Percentiles rank a stretch among this genome's conserved stretches.
Evolutionary conservation across 1,140 invertebrate genomes (phyloP).

Genomic region (Caerostris darwini): DNA sequence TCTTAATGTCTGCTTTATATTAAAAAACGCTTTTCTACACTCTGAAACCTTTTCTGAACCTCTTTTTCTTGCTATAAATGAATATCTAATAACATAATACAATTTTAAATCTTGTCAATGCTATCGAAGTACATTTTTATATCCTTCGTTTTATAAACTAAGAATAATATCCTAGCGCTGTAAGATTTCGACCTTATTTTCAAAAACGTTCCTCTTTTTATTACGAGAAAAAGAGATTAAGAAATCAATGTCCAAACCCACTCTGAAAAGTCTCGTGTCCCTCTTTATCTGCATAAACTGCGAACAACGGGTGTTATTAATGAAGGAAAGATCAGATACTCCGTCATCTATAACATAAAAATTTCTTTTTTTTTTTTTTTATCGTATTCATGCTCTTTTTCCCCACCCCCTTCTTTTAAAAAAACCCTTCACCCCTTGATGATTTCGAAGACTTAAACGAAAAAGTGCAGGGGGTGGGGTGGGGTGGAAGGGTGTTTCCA

Average conservation of each 20-base stretch:
- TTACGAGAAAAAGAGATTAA: not conserved
- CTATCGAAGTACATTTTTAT: too few relatives aligned
- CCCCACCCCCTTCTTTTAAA: not conserved
- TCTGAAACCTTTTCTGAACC: too few relatives aligned
- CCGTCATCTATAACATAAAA: not conserved
- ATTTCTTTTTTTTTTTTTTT: not conserved
- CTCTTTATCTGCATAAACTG: not conserved
- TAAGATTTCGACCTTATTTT: not conserved
- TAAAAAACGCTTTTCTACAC: too few relatives aligned
- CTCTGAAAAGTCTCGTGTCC: not conserved
- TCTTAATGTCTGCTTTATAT: too few relatives aligned
- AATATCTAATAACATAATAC: too few relatives aligned
- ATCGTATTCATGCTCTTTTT: not conserved
- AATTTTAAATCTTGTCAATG: too few relatives aligned
- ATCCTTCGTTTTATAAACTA: too few relatives aligned
- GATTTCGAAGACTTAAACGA: conserved; percentile 1
- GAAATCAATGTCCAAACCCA: not conserved
- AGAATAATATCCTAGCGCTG: too few relatives aligned
- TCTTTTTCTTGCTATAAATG: too few relatives aligned
- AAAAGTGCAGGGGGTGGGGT: not conserved
- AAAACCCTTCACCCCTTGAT: not conserved
- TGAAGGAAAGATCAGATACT: not conserved
- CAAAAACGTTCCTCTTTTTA: not conserved
- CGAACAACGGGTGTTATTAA: not conserved
- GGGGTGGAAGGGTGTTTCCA: not conserved